Base-by-base conservation (phyloP, 2,888 invertebrate species). In the Calameuta filiformis region DNA sequence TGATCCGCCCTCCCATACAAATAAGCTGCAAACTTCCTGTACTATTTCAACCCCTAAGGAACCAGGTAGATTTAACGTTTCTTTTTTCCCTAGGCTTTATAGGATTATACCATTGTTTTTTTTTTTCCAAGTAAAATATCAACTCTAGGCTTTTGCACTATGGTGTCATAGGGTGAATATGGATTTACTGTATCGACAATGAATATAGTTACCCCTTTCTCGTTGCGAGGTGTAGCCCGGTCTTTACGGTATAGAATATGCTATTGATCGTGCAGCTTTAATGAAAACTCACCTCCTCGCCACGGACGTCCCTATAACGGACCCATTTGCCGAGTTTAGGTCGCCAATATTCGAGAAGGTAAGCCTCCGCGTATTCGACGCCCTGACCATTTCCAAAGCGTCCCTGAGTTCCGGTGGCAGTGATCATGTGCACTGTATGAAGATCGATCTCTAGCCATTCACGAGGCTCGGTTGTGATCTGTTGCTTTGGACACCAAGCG, bases 331-430 rank as follows among this genome's bases (percentile, higher is more conserved):
- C 95, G 68, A 97, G 92, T 79, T 94, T 94, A 23, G 96, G 96
- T 83, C 97, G 92, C 95, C 96, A 96, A 91, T 97, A 97, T 88
- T 97, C 97, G 79, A 98, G 91, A 83, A 96, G 93, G 92, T 97
- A 98, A 68, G 94, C 94, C 91, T 97, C 97, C 23, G 97, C 95
- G 92, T 93, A 98, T 91, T 98, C 98, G 85, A 95, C 95, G 40
- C 98, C 98, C 91, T 96, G 95, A 56, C 98, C 97, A 92, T 97
- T 97, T 37, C 98, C 98, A 91, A 97, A 98, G 76, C 98, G 94
- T 35, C 98, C 98, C 92, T 98, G 98, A 1, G 95, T 95, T 83
- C 94, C 95, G 12, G 96, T 94, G 33, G 94, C 96, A 0, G 97
- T 97, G 89, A 98, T 95, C 89, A 97, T 95, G 92, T 96, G 96